Conservation (phyloP, 2,888 invertebrate genomes). For the Chrysolina americana region DNA sequence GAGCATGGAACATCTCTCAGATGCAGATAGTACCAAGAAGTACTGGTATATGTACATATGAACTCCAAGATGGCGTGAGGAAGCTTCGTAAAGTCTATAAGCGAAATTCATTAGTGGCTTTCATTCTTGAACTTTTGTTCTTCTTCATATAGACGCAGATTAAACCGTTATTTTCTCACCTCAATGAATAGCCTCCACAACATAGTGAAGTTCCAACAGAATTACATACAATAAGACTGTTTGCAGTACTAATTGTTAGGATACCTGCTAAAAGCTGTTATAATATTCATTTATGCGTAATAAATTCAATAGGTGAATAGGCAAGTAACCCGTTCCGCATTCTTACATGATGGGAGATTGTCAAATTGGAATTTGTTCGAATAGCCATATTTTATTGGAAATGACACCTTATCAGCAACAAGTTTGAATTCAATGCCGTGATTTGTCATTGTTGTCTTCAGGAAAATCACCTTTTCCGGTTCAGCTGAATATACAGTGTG, state of each 20-base stretch:
- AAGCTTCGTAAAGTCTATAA: no score
- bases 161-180: slow-evolving; percentile 29
- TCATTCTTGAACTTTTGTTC: neutral
- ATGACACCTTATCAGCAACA: slow-evolving; percentile 16
- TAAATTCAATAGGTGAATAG: slow-evolving; percentile 57
- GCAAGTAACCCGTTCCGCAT: slow-evolving; percentile 53
- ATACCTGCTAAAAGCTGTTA: slow-evolving; percentile 39
- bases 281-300: slow-evolving; percentile 45
- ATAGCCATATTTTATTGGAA: slow-evolving; percentile 26
- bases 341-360: slow-evolving; percentile 28
- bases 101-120: neutral
- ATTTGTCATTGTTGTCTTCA: slow-evolving; percentile 37
- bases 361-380: slow-evolving; percentile 33
- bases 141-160: slow-evolving; percentile 6
- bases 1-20: no score
- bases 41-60: no score
- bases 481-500: neutral
- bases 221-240: slow-evolving; percentile 36
- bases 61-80: no score
- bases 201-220: slow-evolving; percentile 24
- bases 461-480: neutral
- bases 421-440: slow-evolving; percentile 41
- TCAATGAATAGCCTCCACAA: slow-evolving; percentile 23
- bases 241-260: slow-evolving; percentile 39
- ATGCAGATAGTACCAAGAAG: no score